Evolutionary conservation across 2,888 invertebrate species (phyloP).

Genomic region (Galeopsomyia nigrocyanea): DNA sequence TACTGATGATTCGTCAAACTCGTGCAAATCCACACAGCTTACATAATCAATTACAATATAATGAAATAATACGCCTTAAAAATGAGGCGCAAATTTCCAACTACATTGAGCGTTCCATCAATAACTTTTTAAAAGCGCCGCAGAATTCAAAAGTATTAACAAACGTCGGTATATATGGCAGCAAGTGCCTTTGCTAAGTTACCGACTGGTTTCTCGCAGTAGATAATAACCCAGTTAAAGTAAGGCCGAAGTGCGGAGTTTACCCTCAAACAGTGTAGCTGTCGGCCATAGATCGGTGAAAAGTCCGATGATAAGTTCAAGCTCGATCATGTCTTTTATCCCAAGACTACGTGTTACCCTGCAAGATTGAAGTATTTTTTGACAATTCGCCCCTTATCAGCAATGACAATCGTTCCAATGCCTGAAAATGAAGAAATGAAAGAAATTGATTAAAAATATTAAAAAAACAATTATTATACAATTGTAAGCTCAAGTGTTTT

Average conservation of each 20-base stretch:
- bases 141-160: not conserved
- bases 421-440: conserved; percentile 59
- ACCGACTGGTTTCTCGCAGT: conserved; percentile 23
- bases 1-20: no score
- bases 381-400: conserved; percentile 75
- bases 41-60: no score
- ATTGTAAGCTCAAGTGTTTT: no score
- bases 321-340: not conserved
- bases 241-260: not conserved
- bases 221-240: not conserved
- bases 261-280: conserved; percentile 29
- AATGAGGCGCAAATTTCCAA: no score
- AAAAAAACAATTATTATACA: conserved; percentile 9
- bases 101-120: no score
- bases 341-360: conserved; percentile 54
- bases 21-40: no score
- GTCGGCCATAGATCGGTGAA: conserved; percentile 18
- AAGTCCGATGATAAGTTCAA: conserved; percentile 7
- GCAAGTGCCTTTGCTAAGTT: conserved; percentile 26
- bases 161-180: conserved; percentile 16
- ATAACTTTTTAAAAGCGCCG: not conserved
- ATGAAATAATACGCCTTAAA: no score
- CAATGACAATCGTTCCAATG: conserved; percentile 73
- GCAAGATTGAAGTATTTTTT: conserved; percentile 48
- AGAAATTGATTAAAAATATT: conserved; percentile 7